These are phyloP conservation scores for Danio choprae DNA, from an alignment of 2,797 vertebrate genomes.

Conservation along the genomic window DNA sequence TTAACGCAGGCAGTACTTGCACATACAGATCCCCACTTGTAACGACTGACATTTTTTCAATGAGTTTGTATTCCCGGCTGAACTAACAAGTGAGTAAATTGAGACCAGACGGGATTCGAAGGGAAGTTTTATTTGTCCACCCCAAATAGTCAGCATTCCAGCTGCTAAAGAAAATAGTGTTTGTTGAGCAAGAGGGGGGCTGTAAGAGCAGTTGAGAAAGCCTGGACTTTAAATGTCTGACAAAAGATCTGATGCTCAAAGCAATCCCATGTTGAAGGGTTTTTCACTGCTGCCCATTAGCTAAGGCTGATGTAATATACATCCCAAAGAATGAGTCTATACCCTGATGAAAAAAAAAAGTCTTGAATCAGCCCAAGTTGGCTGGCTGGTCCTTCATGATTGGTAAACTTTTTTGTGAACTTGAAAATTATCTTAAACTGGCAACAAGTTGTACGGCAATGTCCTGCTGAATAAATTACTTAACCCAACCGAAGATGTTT, in stretches of 20 bases:
- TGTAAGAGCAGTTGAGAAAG: conserved; percentile 36
- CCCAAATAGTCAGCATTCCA: conserved; percentile 62
- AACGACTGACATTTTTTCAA: conserved; percentile 49
- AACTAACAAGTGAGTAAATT: conserved; percentile 54
- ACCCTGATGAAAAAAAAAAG: neutral
- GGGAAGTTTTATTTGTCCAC: conserved; percentile 63
- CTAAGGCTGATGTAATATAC: conserved; percentile 45
- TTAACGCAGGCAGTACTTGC: conserved; percentile 8
- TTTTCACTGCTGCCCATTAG: conserved; percentile 41
- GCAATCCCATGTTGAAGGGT: conserved; percentile 43
- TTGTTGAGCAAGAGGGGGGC: conserved; percentile 56
- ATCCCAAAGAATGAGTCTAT: conserved; percentile 14
- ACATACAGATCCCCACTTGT: conserved; percentile 15
- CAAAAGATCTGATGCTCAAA: conserved; percentile 52
- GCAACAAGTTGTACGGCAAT: too few species aligned
- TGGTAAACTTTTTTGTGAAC: neutral
- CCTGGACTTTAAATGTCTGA: conserved; percentile 53
- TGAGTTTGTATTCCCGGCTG: conserved; percentile 43
- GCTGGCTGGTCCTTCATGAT: neutral
- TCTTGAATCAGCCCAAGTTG: neutral
- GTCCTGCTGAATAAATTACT: neutral
- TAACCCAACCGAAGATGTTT: neutral
- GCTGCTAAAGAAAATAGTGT: conserved; percentile 62
- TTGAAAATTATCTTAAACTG: neutral
- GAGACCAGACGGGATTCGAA: conserved; percentile 57